These are phyloP conservation scores for Naja naja DNA, from an alignment of 2,113 vertebrate species.

Conservation along the genomic window DNA sequence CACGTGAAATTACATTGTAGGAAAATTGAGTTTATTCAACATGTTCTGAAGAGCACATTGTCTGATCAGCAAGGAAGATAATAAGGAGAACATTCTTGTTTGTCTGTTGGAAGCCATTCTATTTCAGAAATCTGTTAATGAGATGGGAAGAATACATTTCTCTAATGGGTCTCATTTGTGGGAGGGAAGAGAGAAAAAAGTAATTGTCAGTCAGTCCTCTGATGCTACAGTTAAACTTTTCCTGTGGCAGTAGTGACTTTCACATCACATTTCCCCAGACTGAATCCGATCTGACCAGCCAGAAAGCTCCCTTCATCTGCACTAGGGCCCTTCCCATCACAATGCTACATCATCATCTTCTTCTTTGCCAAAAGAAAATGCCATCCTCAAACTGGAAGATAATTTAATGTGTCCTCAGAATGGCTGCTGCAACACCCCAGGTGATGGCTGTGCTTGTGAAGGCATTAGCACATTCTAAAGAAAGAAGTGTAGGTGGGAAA, in stretches of 20 bases:
- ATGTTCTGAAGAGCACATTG: not conserved
- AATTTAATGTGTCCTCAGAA: not conserved
- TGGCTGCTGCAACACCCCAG: not conserved
- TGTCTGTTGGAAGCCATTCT: not conserved
- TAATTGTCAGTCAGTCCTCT: not conserved
- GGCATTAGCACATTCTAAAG: conserved; percentile 14
- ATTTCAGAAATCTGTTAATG: not conserved
- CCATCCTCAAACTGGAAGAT: not conserved
- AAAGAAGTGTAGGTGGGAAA: not conserved
- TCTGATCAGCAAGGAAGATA: not conserved
- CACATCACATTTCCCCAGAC: not conserved
- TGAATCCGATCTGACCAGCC: conserved; percentile 4
- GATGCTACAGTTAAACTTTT: not conserved
- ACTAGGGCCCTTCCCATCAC: not conserved
- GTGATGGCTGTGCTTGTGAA: not conserved
- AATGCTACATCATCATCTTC: not conserved
- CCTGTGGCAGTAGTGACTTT: not conserved
- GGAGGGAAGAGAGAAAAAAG: not conserved
- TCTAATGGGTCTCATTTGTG: not conserved
- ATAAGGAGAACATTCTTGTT: not conserved
- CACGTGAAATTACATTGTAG: not conserved
- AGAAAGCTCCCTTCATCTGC: not conserved
- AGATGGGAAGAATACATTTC: not conserved
- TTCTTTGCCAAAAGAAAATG: not conserved
- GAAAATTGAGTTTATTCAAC: not conserved